A percentile compares a stretch with the other conserved stretches of the same genome.
These are phyloP conservation scores for Pristionchus exspectatus DNA, from an alignment of 2,888 invertebrate species.

Conservation along the genomic window DNA sequence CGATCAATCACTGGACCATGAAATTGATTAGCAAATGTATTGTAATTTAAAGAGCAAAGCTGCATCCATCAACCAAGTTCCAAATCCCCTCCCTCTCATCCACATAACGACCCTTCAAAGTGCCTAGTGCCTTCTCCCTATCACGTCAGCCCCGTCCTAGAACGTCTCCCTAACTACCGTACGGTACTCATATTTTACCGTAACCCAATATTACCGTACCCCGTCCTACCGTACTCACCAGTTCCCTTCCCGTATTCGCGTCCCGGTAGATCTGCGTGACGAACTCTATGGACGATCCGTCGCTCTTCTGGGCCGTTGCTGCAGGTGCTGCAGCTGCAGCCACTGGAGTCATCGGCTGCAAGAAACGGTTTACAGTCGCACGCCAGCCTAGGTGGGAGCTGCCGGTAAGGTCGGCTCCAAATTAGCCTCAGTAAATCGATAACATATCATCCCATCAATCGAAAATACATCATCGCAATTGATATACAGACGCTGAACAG, in stretches of 20 bases:
- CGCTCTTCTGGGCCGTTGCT: neutral
- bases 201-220: neutral
- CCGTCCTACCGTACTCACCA: conserved; percentile 13
- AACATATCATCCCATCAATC: too few relatives aligned
- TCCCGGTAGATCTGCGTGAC: conserved; percentile 4
- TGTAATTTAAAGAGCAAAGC: too few relatives aligned
- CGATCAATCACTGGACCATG: too few relatives aligned
- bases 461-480: neutral
- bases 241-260: neutral
- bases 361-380: too few relatives aligned
- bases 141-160: neutral
- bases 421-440: too few relatives aligned
- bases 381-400: too few relatives aligned
- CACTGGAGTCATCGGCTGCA: neutral
- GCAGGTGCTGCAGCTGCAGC: neutral
- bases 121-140: neutral
- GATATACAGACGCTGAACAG: neutral
- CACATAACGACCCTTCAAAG: neutral
- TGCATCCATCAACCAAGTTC: too few relatives aligned
- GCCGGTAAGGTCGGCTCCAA: too few relatives aligned
- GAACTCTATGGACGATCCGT: neutral
- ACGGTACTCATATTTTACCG: neutral
- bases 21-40: too few relatives aligned
- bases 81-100: too few relatives aligned
- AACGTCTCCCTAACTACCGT: too few relatives aligned